phyloP scores from a whole-genome alignment of 1,140 invertebrate genomes.

The Thaumatotibia leucotreta region DNA sequence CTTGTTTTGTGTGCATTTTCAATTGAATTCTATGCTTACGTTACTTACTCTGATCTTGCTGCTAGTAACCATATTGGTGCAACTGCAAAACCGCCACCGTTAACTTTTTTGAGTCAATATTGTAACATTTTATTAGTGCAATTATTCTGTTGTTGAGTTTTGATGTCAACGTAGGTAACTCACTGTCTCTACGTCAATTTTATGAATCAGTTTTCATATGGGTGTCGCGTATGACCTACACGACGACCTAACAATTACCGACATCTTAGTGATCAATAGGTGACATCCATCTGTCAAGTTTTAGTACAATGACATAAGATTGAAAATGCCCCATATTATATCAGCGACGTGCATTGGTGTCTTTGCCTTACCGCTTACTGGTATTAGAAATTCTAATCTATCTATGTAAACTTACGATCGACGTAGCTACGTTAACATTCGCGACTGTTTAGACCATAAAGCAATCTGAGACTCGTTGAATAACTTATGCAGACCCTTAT shows the following conservation, averaged over 20 bases:
- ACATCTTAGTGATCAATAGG: too few relatives aligned
- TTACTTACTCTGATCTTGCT: background rate
- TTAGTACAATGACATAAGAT: too few relatives aligned
- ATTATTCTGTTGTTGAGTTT: background rate
- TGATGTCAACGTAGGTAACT: too few relatives aligned
- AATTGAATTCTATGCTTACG: background rate
- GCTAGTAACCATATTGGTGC: background rate
- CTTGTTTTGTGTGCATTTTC: slow-evolving; percentile 2
- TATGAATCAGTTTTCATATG: too few relatives aligned
- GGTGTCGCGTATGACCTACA: too few relatives aligned
- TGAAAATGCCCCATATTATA: too few relatives aligned
- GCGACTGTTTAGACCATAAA: slow-evolving; percentile 7
- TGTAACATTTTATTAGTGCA: background rate
- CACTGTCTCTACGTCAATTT: too few relatives aligned
- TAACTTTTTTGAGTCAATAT: too few relatives aligned
- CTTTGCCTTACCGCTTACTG: background rate
- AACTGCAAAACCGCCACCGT: too few relatives aligned
- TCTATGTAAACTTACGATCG: background rate
- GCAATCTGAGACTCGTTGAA: slow-evolving; percentile 18
- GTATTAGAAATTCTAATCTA: slow-evolving; percentile 1
- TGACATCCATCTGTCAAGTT: too few relatives aligned
- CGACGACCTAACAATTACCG: too few relatives aligned
- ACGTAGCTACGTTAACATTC: slow-evolving; percentile 11
- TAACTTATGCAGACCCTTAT: slow-evolving; percentile 15
- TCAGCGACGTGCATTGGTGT: too few relatives aligned